phyloP scores from a whole-genome alignment of 2,888 invertebrate species.

The Parnassius orleans region DNA sequence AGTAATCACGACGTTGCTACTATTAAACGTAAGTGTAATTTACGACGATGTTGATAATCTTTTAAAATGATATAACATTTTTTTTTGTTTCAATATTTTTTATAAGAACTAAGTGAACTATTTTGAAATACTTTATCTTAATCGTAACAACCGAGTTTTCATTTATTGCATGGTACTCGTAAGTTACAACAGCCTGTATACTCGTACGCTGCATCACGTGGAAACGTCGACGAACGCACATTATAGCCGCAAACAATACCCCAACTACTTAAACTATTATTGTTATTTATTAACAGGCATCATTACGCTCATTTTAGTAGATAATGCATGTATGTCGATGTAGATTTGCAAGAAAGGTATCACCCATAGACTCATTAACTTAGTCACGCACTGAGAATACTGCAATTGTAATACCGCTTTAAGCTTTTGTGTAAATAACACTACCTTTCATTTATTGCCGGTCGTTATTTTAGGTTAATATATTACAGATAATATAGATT shows the following conservation, averaged over 20 bases:
- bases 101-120: neutral
- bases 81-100: too few species aligned
- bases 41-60: too few species aligned
- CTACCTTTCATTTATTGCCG: slow-evolving; percentile 48
- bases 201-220: slow-evolving; percentile 3
- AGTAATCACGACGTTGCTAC: too few species aligned
- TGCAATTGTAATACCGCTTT: slow-evolving; percentile 30
- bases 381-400: slow-evolving; percentile 24
- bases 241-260: slow-evolving; percentile 12
- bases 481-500: slow-evolving; percentile 41
- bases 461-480: slow-evolving; percentile 51
- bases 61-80: too few species aligned
- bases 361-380: slow-evolving; percentile 16
- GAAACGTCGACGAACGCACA: slow-evolving; percentile 1
- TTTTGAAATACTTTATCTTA: neutral
- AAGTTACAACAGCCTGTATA: too few species aligned
- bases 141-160: neutral
- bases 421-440: slow-evolving; percentile 52
- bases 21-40: too few species aligned
- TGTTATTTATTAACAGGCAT: slow-evolving; percentile 15
- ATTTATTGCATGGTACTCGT: too few species aligned
- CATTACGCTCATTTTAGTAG: slow-evolving; percentile 15
- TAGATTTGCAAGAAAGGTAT: slow-evolving; percentile 22
- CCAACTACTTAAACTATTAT: slow-evolving; percentile 9
- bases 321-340: slow-evolving; percentile 24